Evolutionary conservation across 1,140 invertebrate species (phyloP), one percentile per base, ranked within the genome.

Genomic region (Tetraneura akinire): DNA sequence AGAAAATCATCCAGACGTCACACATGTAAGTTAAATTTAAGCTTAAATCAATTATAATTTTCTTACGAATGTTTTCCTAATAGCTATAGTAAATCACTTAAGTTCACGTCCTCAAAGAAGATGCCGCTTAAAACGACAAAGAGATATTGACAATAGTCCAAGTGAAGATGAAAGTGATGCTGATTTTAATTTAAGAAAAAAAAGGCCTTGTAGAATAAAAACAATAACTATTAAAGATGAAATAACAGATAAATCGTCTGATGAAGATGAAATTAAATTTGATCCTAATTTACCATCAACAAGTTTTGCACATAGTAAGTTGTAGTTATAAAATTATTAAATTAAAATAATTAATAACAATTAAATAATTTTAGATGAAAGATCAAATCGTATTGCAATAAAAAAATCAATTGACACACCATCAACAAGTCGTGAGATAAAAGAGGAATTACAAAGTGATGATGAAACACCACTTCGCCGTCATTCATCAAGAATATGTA

Each of bases 271-370:
- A 42, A n/a, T 42, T 6, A 80, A 80, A 53, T 57, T 70, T 71
- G 62, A 70, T 53, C 64, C 80, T 70, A 73, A 62, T n/a, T 57
- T 66, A 47, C 73, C 80, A 32, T 81, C 80, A 13, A 81, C 80
- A 23, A 81, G 80, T 76, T 78, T 11, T 78, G 74, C 74, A 18
- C 74, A 78, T 47, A 78, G 74, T 78, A 45, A 78, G 74, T 78
- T 57, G 45, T n/a, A 53, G 8, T 74, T 57, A 73, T 73, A 13
- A 51, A 57, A 37, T 55, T 29, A 51, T 60, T 60, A 29, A 60
- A 18, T 42, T 55, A 8, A 23, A 14, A 32, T 45, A 32, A n/a
- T 74, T 55, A 14, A 74, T 55, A 37, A 21, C 37, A 21, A 37
- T 23, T 6, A 73, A 68, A n/a, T 42, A 13, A 51, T 71, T 71